A percentile compares a stretch with the other conserved stretches of the same genome.
phyloP scores from a whole-genome alignment of 2,113 vertebrate genomes.

The Manacus vitellinus region DNA sequence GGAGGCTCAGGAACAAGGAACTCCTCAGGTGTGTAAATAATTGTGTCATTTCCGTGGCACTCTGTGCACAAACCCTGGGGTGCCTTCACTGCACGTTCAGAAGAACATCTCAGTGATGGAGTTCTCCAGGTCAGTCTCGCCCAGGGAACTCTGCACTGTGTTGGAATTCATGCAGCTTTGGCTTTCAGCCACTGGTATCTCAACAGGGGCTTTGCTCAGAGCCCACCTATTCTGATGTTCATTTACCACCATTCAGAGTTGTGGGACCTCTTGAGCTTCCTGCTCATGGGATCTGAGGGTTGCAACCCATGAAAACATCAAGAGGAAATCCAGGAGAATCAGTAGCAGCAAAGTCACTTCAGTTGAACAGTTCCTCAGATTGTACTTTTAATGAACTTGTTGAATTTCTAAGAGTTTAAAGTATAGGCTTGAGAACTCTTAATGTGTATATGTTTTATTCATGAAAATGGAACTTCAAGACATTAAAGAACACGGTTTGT shows the following conservation, averaged over 20 bases:
- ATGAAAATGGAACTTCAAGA: not conserved
- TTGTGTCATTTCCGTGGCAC: not conserved
- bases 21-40: not conserved
- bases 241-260: not conserved
- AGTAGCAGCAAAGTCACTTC: not conserved
- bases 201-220: not conserved
- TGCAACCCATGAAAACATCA: not conserved
- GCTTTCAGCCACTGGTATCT: not conserved
- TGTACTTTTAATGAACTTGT: not conserved
- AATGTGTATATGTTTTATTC: slow-evolving; percentile 27
- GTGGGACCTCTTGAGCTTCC: not conserved
- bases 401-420: slow-evolving; percentile 4
- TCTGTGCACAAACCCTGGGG: not conserved
- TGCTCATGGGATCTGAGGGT: not conserved
- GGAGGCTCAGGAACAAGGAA: not conserved
- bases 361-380: not conserved
- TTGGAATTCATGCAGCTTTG: not conserved
- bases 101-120: not conserved
- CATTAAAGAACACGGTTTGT: not conserved
- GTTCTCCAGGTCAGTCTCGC: not conserved
- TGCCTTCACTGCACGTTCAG: not conserved
- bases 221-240: not conserved
- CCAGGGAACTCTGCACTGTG: not conserved
- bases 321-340: not conserved
- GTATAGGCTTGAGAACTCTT: not conserved